Evolutionary conservation across 2,797 vertebrate species (phyloP).

Genomic region (Orientallactaga sibirica): DNA sequence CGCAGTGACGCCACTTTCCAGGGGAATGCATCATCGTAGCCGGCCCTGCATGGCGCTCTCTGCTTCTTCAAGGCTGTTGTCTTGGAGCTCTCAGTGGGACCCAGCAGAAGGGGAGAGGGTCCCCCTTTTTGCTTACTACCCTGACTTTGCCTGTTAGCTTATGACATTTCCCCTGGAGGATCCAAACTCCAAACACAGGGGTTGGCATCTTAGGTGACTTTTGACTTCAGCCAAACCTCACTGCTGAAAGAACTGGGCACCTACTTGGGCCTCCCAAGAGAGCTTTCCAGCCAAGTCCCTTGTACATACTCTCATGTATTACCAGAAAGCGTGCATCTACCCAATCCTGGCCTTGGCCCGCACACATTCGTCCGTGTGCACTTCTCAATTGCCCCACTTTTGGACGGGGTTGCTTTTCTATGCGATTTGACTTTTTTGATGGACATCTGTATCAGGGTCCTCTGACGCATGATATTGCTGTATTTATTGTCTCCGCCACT

Average conservation of each 20-base stretch:
- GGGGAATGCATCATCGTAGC: background rate
- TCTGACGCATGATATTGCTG: slow-evolving; percentile 74
- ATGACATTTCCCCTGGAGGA: slow-evolving; percentile 13
- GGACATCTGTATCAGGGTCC: slow-evolving; percentile 83
- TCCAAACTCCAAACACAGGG: background rate
- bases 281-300: slow-evolving; percentile 79
- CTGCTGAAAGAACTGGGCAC: slow-evolving; percentile 68
- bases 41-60: background rate
- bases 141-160: background rate
- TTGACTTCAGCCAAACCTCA: slow-evolving; percentile 71
- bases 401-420: slow-evolving; percentile 86
- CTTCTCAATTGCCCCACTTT: slow-evolving; percentile 82
- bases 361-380: slow-evolving; percentile 74
- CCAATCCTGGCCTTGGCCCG: slow-evolving; percentile 81
- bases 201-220: background rate
- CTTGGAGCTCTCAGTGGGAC: background rate
- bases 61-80: background rate
- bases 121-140: background rate
- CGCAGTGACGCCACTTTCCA: background rate
- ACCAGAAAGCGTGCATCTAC: slow-evolving; percentile 78
- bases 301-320: slow-evolving; percentile 81
- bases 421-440: slow-evolving; percentile 78
- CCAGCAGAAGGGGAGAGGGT: slow-evolving; percentile 10
- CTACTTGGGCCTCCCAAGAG: background rate
- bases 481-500: slow-evolving; percentile 67